phyloP scores from a whole-genome alignment of 2,113 vertebrate genomes.

The Anser brachyrhynchus region DNA sequence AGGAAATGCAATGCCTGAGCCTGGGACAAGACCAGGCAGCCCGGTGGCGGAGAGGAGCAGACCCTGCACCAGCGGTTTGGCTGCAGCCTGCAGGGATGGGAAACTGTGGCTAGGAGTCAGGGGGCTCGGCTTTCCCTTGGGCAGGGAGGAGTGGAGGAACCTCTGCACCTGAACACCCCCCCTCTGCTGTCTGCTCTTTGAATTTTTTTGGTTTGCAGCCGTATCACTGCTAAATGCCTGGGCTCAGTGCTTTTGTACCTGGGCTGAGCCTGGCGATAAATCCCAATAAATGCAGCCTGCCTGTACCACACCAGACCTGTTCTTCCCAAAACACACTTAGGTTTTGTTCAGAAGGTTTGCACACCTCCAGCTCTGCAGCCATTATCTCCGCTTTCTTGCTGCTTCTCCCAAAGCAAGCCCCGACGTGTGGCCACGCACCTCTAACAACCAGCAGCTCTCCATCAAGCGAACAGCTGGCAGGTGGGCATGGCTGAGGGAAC shows the following conservation, averaged over 20 bases:
- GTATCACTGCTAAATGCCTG: background rate
- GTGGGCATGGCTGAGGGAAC: too few relatives aligned
- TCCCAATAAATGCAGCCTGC: too few relatives aligned
- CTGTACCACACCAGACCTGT: background rate
- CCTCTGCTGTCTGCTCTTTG: too few relatives aligned
- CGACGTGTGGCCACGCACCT: too few relatives aligned
- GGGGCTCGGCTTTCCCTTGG: too few relatives aligned
- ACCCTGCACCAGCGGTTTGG: too few relatives aligned
- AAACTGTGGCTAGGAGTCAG: too few relatives aligned
- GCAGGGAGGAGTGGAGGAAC: background rate
- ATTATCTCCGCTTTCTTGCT: background rate
- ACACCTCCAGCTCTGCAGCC: background rate
- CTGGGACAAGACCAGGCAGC: rapidly evolving
- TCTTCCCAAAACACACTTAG: background rate
- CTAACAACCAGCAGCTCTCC: too few relatives aligned
- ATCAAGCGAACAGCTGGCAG: too few relatives aligned
- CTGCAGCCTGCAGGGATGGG: too few relatives aligned
- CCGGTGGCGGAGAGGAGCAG: background rate
- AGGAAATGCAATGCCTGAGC: background rate
- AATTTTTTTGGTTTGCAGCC: background rate
- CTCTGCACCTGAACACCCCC: too few relatives aligned
- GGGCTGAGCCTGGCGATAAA: background rate
- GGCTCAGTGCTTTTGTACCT: background rate
- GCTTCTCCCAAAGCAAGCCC: background rate
- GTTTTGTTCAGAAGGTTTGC: background rate